Evolutionary conservation across 1,140 invertebrate species (phyloP), one percentile per base, ranked within the genome.

Genomic region (Ceratitis capitata): DNA sequence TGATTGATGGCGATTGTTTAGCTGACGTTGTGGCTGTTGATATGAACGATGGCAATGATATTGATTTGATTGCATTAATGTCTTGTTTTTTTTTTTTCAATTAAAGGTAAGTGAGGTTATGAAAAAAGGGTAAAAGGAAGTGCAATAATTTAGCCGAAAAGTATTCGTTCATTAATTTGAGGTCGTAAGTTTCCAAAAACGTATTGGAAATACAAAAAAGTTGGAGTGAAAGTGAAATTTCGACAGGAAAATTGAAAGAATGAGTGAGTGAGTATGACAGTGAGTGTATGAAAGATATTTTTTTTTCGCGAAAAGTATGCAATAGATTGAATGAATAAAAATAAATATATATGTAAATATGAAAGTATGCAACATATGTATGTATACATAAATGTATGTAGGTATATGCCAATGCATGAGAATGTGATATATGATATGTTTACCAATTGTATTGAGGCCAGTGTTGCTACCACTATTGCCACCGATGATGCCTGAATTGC

Each of bases 381-480:
- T n/a, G n/a, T n/a, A n/a, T 42, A 23, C 12, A 35, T 69, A 14
- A 3, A 69, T 69, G 32, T 45, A 78, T 78, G 69, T 35, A 64
- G 14, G 12, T 78, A 45, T 78, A n/a, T 47, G 53, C 78, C 85
- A 82, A 56, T 82, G 84, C 82, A 74, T 64, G 64, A 83, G 86
- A 85, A 84, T 86, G 87, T 85, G 83, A 3, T 26, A 14, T 19
- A 84, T 88, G 89, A 89, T 91, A 89, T 91, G 87, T 89, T 91
- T 91, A 91, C 90, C 90, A 89, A 91, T 91, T 91, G 90, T 84
- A 87, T 87, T 87, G 83, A 87, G 74, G 85, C 86, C 86, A 83
- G 85, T 89, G 86, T 86, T 89, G 69, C 69, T 78, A 86, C 88
- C 89, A 91, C 89, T 88, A 89, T 89, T 89, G 89, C 90, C 89